Evolutionary conservation across 2,113 vertebrate genomes (phyloP), one percentile per base, ranked within the genome.

Genomic region (Aplodontia rufa): DNA sequence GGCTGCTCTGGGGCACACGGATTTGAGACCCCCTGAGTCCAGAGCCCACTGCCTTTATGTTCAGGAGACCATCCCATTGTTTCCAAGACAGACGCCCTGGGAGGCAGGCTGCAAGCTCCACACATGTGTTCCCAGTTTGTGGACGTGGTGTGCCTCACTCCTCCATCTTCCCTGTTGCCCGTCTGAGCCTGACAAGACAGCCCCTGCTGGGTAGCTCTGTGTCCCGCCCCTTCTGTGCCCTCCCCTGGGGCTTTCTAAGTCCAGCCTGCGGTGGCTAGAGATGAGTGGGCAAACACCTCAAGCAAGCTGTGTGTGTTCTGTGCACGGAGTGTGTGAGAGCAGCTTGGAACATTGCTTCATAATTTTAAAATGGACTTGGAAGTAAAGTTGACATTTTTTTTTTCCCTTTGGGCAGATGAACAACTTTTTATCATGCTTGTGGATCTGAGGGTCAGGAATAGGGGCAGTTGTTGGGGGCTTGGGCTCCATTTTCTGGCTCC

Each of bases 401-500:
- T n/a, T n/a, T n/a, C n/a, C n/a, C n/a, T n/a, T n/a, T n/a, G n/a
- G n/a, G n/a, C n/a, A 40, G 14, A 14, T 49, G 53, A 32, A 20
- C 24, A 51, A 32, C 35, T 55, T 12, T 58, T 13, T 24, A 0
- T 19, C 60, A 3, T 12, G 8, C 1, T 9, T 0, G 0, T 11
- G 17, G 32, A 32, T 40, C 28, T 40, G 76, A 8, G 9, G 51
- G 8, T 22, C 1, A 0, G 66, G 24, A 86, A 12, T 22, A 0
- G 0, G 66, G 17, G 40, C 37, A 8, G 8, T 40, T 42, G 1
- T 58, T 4, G 69, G 24, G 55, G 9, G 11, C 11, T 12, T 55
- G 32, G 30, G 9, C 11, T n/a, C n/a, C n/a, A n/a, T n/a, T n/a
- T n/a, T n/a, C n/a, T n/a, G n/a, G n/a, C n/a, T n/a, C 30, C 26